Conservation (phyloP, 2,113 vertebrate genomes). For the Seriola quinqueradiata region DNA sequence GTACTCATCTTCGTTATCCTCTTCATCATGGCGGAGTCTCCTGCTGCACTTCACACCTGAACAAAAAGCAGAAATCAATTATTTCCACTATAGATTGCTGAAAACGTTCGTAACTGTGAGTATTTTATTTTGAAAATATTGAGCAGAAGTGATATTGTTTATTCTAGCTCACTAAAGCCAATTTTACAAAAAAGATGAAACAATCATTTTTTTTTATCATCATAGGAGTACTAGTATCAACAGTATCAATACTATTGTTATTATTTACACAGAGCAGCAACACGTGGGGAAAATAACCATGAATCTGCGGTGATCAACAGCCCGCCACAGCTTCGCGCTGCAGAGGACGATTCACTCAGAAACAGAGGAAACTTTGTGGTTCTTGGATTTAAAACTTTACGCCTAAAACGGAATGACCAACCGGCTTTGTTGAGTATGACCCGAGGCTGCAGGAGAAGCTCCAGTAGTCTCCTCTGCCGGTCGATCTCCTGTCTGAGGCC, state of each 20-base stretch:
- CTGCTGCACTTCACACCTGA: slow-evolving; percentile 24
- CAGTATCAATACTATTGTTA: too few species aligned
- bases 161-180: too few species aligned
- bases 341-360: too few species aligned
- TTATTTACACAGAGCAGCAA: neutral
- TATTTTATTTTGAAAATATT: neutral
- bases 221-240: too few species aligned
- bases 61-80: neutral
- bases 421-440: neutral
- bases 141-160: too few species aligned
- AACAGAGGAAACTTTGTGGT: neutral
- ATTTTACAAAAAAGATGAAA: too few species aligned
- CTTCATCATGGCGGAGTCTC: neutral
- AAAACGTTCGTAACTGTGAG: neutral
- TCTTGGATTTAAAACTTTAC: neutral
- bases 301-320: neutral
- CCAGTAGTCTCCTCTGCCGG: slow-evolving; percentile 57
- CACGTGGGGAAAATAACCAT: neutral
- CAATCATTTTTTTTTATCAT: too few species aligned
- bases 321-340: too few species aligned
- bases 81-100: neutral
- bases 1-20: neutral
- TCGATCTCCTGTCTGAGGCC: slow-evolving; percentile 39
- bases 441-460: slow-evolving; percentile 11
- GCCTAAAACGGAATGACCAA: neutral